Base-by-base conservation (phyloP, 2,888 invertebrate species). In the Leistus spinibarbis region DNA sequence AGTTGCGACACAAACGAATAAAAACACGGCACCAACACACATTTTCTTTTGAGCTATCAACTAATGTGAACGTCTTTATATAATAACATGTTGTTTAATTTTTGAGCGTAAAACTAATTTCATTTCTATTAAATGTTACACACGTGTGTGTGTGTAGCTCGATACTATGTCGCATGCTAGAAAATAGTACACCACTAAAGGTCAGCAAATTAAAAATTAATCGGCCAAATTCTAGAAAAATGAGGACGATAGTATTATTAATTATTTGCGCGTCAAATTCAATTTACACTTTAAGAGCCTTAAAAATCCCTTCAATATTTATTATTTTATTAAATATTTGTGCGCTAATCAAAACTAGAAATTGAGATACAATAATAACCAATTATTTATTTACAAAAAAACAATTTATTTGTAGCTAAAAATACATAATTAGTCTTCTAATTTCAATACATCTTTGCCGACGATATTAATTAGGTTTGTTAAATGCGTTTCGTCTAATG, bases 401-500 rank as follows among this genome's bases (percentile, higher is more conserved):
- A 57, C 10, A n/a, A 13, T 57, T 57, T 57, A 19, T 20, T 57
- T 57, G 17, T 57, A 20, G 9, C 57, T 57, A 20, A n/a, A 17
- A 40, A 40, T 40, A 70, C 22, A 68, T 27, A 69, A 20, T 63
- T 63, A 63, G 13, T 53, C 1, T 69, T 69, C 19, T 24, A 63
- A 24, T 64, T 64, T 62, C 22, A 81, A 76, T 19, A 79, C 73
- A 60, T 84, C 81, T 54, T 84, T 83, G 0, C 89, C 89, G 13
- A 89, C 85, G 57, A 90, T 83, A 77, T 85, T 86, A 40, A 85
- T 83, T 23, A 91, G 82, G 79, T 85, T 86, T 10, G 82, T 81
- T 67, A 87, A 79, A 80, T 90, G 87, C 3, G 79, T 80, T 78
- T 87, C 85, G 76, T 86, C 87, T 1, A 91, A 82, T 0, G 88